Percentiles rank a stretch among this genome's conserved stretches.
These are phyloP conservation scores for Semotilus atromaculatus DNA, from an alignment of 2,797 vertebrate species.

Conservation along the genomic window DNA sequence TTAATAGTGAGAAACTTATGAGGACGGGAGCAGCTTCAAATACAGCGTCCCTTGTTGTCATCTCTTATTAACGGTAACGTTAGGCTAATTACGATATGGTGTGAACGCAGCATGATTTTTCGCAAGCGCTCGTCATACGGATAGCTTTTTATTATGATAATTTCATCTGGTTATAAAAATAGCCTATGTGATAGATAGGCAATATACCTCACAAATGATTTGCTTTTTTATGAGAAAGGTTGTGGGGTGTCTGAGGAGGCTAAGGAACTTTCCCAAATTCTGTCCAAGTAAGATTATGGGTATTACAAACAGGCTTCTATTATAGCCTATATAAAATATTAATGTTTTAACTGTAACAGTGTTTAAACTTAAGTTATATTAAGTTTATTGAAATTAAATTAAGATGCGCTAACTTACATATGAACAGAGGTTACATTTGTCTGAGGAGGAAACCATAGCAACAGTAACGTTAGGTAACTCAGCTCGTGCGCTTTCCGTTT, in stretches of 20 bases:
- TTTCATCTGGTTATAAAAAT: background rate
- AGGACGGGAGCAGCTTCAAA: background rate
- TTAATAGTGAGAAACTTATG: background rate
- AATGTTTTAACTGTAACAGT: no score
- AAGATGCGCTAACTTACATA: background rate
- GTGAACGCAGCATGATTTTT: conserved; percentile 14
- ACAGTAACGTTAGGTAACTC: background rate
- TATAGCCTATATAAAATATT: background rate
- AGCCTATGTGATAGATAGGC: background rate
- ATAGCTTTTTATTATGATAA: conserved; percentile 18
- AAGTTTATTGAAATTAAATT: background rate
- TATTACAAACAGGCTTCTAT: background rate
- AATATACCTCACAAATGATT: background rate
- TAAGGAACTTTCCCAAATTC: background rate
- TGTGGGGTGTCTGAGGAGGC: background rate
- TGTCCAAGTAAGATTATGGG: background rate
- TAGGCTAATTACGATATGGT: background rate
- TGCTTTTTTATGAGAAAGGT: background rate
- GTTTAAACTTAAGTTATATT: background rate
- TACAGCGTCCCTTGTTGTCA: background rate
- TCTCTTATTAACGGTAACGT: background rate
- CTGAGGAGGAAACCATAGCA: background rate
- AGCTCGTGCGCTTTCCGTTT: background rate
- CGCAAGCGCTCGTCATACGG: conserved; percentile 26
- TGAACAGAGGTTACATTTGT: background rate